Conservation (phyloP, 2,888 invertebrate genomes). For the Drosophila austrosaltans region DNA sequence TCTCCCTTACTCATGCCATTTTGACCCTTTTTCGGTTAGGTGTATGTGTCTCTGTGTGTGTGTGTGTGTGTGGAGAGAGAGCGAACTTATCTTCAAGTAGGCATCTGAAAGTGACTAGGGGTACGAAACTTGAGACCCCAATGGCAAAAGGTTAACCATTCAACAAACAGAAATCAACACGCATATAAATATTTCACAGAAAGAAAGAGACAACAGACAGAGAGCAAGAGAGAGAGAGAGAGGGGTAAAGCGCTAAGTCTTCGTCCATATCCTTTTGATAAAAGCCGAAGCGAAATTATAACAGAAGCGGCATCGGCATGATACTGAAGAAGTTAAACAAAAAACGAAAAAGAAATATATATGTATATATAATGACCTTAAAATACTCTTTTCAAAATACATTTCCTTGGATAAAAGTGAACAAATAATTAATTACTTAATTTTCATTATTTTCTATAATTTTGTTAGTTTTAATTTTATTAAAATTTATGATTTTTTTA, state of each 20-base stretch:
- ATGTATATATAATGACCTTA: neutral
- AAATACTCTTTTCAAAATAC: slow-evolving; percentile 3
- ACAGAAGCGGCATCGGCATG: neutral
- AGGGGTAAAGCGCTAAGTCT: neutral
- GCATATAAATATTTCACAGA: slow-evolving; percentile 79
- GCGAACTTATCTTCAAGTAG: slow-evolving; percentile 64
- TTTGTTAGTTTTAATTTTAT: too few species aligned
- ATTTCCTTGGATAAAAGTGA: neutral
- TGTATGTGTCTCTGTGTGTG: slow-evolving; percentile 3
- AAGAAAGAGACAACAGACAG: neutral
- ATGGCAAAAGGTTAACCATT: slow-evolving; percentile 72
- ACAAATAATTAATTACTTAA: too few species aligned
- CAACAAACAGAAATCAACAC: slow-evolving; percentile 80
- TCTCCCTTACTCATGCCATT: slow-evolving; percentile 23
- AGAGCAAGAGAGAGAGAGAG: neutral
- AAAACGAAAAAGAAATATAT: neutral
- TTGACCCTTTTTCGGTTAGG: slow-evolving; percentile 62
- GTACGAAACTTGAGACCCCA: slow-evolving; percentile 16
- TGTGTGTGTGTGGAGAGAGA: slow-evolving; percentile 12
- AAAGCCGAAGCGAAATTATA: slow-evolving; percentile 56
- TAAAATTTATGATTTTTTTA: too few species aligned
- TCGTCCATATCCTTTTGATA: slow-evolving; percentile 55
- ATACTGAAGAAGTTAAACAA: neutral
- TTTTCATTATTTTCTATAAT: too few species aligned
- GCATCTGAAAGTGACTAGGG: slow-evolving; percentile 51